phyloP scores from a whole-genome alignment of 1,140 invertebrate species.

The Elymnias hypermnestra region DNA sequence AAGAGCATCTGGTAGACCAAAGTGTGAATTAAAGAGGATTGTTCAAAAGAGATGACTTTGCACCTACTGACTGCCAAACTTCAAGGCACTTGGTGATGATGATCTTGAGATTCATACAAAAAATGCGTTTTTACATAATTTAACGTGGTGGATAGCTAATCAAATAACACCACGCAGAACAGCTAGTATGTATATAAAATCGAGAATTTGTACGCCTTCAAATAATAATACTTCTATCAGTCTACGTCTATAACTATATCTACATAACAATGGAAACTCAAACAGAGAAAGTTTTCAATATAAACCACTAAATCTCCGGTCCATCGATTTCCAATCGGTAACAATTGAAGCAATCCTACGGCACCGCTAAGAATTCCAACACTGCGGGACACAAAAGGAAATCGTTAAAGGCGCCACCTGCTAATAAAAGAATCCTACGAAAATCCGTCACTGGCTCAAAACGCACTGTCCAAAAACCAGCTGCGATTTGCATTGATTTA shows the following conservation, averaged over 20 bases:
- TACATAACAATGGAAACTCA: slow-evolving; percentile 1
- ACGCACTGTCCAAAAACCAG: slow-evolving; percentile 23
- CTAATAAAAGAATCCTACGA: slow-evolving; percentile 46
- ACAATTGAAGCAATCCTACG: slow-evolving; percentile 13
- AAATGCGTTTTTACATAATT: no score
- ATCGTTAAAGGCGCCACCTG: slow-evolving; percentile 37
- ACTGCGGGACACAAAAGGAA: slow-evolving; percentile 33
- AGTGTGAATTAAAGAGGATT: no score
- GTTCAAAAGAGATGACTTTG: no score
- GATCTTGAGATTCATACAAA: no score
- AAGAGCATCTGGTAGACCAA: no score
- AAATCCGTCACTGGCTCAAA: slow-evolving; percentile 43
- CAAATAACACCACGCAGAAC: no score
- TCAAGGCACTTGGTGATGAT: no score
- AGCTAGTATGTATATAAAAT: no score
- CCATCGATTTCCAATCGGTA: slow-evolving; percentile 13
- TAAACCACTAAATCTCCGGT: not conserved
- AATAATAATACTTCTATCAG: not conserved
- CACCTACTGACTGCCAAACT: no score
- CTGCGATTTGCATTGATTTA: not conserved
- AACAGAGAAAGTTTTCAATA: not conserved
- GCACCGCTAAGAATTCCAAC: slow-evolving; percentile 11
- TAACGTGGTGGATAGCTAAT: no score
- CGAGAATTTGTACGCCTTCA: not conserved
- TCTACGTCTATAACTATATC: not conserved